Evolutionary conservation across 2,113 vertebrate genomes (phyloP).

Genomic region (Dromaius novaehollandiae): DNA sequence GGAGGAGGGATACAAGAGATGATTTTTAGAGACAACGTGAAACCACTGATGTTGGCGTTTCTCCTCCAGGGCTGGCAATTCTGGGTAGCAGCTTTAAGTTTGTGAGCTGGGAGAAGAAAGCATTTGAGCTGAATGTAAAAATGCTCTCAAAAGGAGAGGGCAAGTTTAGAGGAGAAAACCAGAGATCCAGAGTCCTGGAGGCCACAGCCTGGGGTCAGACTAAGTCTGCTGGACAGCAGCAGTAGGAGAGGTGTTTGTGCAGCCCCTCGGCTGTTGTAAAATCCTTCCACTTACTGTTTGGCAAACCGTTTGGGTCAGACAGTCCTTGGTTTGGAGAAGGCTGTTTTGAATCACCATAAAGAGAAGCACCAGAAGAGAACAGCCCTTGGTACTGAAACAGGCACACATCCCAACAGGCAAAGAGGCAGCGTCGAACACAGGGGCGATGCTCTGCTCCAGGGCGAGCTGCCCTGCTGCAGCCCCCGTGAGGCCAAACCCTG

Average conservation of each 20-base stretch:
- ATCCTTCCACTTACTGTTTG: not conserved
- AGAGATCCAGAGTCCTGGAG: not conserved
- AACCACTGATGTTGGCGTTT: not conserved
- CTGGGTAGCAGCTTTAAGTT: not conserved
- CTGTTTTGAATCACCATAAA: not conserved
- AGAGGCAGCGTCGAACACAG: fast-evolving
- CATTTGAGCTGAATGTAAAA: not conserved
- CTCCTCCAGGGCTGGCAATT: not conserved
- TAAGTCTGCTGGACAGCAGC: not conserved
- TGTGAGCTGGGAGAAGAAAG: not conserved
- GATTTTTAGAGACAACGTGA: not conserved
- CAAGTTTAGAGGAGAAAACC: not conserved
- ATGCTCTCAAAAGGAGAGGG: not conserved
- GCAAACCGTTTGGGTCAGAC: not conserved
- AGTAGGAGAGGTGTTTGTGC: not conserved
- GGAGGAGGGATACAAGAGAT: not conserved
- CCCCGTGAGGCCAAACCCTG: too few species aligned
- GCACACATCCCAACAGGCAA: too few species aligned
- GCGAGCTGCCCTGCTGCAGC: fast-evolving
- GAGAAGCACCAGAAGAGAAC: fast-evolving
- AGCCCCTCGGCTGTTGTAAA: not conserved
- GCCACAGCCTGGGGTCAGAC: fast-evolving
- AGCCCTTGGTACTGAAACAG: not conserved
- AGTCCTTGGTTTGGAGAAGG: not conserved
- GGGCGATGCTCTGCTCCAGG: not conserved